phyloP scores from a whole-genome alignment of 2,888 invertebrate species.

The Omphaloscelis lunosa region DNA sequence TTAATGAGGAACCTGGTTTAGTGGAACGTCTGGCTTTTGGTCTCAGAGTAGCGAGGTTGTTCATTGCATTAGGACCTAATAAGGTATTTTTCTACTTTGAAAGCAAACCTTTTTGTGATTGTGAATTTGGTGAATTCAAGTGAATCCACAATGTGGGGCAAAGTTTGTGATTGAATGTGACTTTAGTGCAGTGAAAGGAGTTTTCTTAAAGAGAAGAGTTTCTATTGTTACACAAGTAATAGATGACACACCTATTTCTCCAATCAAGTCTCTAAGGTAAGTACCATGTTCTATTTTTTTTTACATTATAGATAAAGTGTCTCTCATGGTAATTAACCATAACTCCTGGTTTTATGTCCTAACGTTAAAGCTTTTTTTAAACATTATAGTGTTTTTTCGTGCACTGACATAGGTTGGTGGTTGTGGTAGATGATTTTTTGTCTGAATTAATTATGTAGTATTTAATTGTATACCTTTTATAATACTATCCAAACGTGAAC shows the following conservation, averaged over 20 bases:
- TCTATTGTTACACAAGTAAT: too few species aligned
- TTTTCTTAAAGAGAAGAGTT: neutral
- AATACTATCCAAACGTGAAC: too few species aligned
- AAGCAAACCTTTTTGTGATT: neutral
- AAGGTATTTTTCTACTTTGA: neutral
- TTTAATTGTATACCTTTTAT: too few species aligned
- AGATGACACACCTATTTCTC: neutral
- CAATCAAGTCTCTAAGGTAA: constrained; percentile 11
- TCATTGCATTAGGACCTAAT: constrained; percentile 17
- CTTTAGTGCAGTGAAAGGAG: neutral
- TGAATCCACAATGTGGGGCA: too few species aligned
- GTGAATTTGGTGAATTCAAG: constrained; percentile 2
- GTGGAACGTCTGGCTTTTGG: constrained; percentile 17
- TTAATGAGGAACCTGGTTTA: constrained; percentile 42
- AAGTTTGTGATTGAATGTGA: neutral
- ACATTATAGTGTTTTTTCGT: too few species aligned
- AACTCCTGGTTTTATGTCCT: neutral
- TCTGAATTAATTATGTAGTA: too few species aligned
- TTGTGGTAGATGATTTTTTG: too few species aligned
- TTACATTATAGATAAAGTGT: too few species aligned
- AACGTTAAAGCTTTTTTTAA: too few species aligned
- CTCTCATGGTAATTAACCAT: neutral
- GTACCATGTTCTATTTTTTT: neutral
- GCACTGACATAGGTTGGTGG: too few species aligned
- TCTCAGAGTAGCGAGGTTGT: constrained; percentile 17